Base-by-base conservation (phyloP, 2,888 invertebrate genomes). In the Chirona hameri region DNA sequence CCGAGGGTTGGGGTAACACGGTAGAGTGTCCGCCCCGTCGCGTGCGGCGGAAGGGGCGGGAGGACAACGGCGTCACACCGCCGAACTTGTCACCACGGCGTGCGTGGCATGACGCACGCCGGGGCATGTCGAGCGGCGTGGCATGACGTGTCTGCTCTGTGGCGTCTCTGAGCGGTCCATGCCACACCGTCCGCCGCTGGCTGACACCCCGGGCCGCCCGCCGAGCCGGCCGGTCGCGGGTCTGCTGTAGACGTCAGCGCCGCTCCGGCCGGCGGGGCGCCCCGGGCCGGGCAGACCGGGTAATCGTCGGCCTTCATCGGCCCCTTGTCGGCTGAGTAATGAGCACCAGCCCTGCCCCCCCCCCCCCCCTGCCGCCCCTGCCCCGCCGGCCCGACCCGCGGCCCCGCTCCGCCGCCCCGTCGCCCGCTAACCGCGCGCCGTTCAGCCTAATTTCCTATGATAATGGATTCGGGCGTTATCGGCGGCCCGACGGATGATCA, bases 401-500 rank as follows among this genome's bases (percentile, higher is more conserved):
- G 10, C 24, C 76, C 15, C 18, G 21, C 0, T 9, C 76, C 46
- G 76, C 21, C 31, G 72, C 69, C 60, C 76, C 46, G 76, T 7
- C 31, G 72, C 69, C 60, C 60, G 24, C 60, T 60, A 24, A 60
- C 24, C 60, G 60, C 60, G 60, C 60, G 60, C 60, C 29, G 29
- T 18, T 5, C 72, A 39, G 72, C 72, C 76, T 76, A 46, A 76
- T 76, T 46, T 46, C 46, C 76, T 0, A 76, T 76, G 76, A 46
- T 76, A 76, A 76, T 76, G 76, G 76, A 76, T 76, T 39, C 76
- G 76, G 72, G 76, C 76, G 76, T 24, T 76, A 76, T 76, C 76
- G 46, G 39, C 76, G 12, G 72, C 0, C 27, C 12, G 27, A 12
- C 65, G 65, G 65, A 69, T 69, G 65, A 69, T 69, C 27, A 18